phyloP scores from a whole-genome alignment of 2,888 invertebrate species.

The Uropetala carovei region DNA sequence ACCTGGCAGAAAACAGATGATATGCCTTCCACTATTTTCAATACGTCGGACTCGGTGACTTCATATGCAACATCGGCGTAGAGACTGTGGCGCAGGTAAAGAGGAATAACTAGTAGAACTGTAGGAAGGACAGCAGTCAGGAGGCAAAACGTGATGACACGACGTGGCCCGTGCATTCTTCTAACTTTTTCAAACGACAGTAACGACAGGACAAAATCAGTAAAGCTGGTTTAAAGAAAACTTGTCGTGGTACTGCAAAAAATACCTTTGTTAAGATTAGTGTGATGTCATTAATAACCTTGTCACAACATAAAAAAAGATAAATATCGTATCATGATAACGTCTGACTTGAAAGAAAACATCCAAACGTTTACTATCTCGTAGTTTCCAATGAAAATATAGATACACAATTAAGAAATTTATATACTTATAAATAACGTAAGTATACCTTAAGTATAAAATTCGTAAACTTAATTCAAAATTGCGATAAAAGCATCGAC shows the following conservation, averaged over 20 bases:
- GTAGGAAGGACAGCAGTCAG: constrained; percentile 87
- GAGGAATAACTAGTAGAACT: constrained; percentile 84
- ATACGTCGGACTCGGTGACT: constrained; percentile 90
- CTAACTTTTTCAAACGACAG: constrained; percentile 68
- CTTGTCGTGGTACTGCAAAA: neutral
- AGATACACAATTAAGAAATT: no score
- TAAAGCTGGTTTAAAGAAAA: neutral
- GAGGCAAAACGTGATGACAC: constrained; percentile 87
- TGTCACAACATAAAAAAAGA: no score
- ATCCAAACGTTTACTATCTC: no score
- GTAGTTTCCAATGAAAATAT: no score
- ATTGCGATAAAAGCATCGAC: neutral
- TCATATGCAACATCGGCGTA: constrained; percentile 88
- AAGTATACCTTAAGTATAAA: neutral
- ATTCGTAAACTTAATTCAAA: no score
- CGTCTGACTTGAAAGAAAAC: no score
- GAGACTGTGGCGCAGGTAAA: constrained; percentile 85
- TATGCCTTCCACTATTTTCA: constrained; percentile 89
- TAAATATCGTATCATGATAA: no score
- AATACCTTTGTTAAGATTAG: neutral
- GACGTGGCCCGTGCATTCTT: constrained; percentile 88
- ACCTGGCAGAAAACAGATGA: constrained; percentile 87
- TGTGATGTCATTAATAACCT: no score
- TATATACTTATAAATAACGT: no score
- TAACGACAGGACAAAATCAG: no score